Evolutionary conservation across 2,113 vertebrate genomes (phyloP), one percentile per base, ranked within the genome.

Genomic region (Caracal caracal): DNA sequence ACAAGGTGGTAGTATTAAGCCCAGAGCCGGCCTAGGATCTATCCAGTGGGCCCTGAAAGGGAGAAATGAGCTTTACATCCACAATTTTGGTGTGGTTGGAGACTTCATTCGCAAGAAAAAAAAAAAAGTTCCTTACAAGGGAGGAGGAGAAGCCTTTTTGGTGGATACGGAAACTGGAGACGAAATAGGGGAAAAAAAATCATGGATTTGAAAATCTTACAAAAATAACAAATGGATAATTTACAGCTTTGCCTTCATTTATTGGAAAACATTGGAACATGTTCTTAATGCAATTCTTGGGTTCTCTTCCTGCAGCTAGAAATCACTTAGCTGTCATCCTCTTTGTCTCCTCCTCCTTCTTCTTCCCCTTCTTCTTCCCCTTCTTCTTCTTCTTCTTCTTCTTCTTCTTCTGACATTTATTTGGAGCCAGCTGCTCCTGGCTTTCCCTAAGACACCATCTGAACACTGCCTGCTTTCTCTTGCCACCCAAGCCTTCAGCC

Each of bases 221-320:
- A 96, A 89, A 93, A 88, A 89, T 83, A 94, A 92, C 78, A 95
- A 95, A 88, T 86, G 91, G 93, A 89, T 94, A 91, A 97, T 93
- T 94, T 96, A 88, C 65, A 97, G 65, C 70, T 66, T 94, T 96
- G 17, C n/a, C 65, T 97, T 95, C 70, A 20, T 65, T 96, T 96
- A 90, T 84, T 96, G 94, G 92, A 96, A 96, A 96, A 93, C 88
- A 96, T 1, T 91, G 93, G 81, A 71, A 78, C 49, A 37, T 75
- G 80, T 95, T 94, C 88, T 89, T 70, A 93, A 5, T 65, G 68
- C 37, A 53, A 51, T 78, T 53, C 70, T 61, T 33, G 66, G 94
- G 33, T 37, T 89, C 53, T 87, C 92, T 87, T 93, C 83, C 75
- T 78, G 51, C 4, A 53, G 79, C 51, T 47, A 28, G 61, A 75